Evolutionary conservation across 2,113 vertebrate genomes (phyloP).

Genomic region (Hoplias malabaricus): DNA sequence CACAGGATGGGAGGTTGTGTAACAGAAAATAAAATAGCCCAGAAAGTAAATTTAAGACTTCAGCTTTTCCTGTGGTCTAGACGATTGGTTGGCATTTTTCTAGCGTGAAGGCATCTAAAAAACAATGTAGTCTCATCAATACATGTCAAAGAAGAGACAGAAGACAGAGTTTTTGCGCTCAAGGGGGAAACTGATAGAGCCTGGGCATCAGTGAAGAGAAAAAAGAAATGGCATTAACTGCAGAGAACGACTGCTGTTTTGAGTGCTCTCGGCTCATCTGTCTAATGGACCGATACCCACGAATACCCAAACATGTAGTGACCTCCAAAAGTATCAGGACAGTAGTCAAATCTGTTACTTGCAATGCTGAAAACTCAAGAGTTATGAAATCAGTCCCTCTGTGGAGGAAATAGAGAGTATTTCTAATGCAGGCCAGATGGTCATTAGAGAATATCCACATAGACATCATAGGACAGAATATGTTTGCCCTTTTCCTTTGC

Average conservation of each 20-base stretch:
- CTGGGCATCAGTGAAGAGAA: neutral
- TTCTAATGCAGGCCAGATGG: too few relatives aligned
- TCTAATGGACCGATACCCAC: conserved; percentile 14
- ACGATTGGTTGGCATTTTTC: neutral
- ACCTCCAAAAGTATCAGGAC: neutral
- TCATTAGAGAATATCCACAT: too few relatives aligned
- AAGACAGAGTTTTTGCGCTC: neutral
- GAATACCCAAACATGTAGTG: neutral
- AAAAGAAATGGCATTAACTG: conserved; percentile 7
- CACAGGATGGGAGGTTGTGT: too few relatives aligned
- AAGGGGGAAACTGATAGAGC: neutral
- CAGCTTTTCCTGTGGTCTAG: neutral
- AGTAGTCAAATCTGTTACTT: neutral
- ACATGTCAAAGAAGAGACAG: neutral
- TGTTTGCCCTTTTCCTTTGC: too few relatives aligned
- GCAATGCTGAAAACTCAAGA: neutral
- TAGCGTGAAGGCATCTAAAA: neutral
- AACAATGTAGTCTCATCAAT: conserved; percentile 6
- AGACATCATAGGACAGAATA: too few relatives aligned
- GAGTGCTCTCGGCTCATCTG: conserved; percentile 25
- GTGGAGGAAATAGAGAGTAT: neutral
- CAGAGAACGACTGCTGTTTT: neutral
- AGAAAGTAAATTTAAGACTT: neutral
- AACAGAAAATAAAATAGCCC: too few relatives aligned
- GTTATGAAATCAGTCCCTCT: neutral